Conservation (phyloP, 2,888 invertebrate species). For the Synanthedon formicaeformis region DNA sequence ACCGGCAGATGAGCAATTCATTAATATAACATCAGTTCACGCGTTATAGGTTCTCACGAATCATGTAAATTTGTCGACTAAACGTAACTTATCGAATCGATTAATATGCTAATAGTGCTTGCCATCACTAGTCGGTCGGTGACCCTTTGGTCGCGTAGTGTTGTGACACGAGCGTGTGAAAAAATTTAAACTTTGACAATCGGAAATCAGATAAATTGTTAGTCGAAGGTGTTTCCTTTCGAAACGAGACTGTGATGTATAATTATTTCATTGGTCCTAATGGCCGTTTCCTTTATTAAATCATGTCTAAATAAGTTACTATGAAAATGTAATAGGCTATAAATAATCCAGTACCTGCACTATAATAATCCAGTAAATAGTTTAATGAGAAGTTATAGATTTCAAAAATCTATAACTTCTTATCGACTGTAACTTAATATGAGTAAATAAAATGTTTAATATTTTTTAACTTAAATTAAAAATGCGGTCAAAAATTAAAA, state of each 20-base stretch:
- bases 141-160: constrained; percentile 52
- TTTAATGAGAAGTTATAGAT: no score
- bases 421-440: no score
- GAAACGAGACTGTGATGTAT: background rate
- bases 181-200: constrained; percentile 44
- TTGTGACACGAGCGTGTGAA: constrained; percentile 88
- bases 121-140: constrained; percentile 65
- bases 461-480: no score
- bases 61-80: constrained; percentile 69
- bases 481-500: no score
- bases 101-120: constrained; percentile 66
- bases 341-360: no score
- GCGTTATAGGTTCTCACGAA: constrained; percentile 66
- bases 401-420: no score
- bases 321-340: no score
- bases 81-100: constrained; percentile 69
- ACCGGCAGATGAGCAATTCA: constrained; percentile 57
- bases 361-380: no score
- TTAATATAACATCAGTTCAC: constrained; percentile 70
- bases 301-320: no score
- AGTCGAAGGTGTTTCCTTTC: background rate
- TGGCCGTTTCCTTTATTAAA: no score
- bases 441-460: no score
- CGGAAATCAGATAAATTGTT: constrained; percentile 16
- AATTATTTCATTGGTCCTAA: no score